phyloP scores from a whole-genome alignment of 2,888 invertebrate species.

The Spatulosminthurus flaviceps region DNA sequence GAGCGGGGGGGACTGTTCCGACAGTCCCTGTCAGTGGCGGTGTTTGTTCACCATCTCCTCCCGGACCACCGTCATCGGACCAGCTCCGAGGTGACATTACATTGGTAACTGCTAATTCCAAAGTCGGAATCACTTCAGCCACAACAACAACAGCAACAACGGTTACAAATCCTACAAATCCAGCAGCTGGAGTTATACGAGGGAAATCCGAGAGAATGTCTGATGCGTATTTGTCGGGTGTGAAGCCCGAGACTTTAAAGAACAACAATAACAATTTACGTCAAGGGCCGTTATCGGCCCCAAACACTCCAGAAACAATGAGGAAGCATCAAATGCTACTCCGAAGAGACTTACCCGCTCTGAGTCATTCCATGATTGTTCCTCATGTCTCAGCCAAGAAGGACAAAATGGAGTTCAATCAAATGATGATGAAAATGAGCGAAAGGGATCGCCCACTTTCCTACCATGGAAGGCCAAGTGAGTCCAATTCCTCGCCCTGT shows the following conservation, averaged over 20 bases:
- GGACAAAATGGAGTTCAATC: conserved; percentile 63
- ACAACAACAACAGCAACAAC: neutral
- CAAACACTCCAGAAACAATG: conserved; percentile 62
- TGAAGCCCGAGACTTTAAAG: conserved; percentile 59
- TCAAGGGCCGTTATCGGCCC: conserved; percentile 61
- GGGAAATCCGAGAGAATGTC: conserved; percentile 53
- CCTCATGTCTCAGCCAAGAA: conserved; percentile 52
- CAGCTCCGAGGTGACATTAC: neutral
- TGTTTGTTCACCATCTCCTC: neutral
- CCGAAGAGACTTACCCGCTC: conserved; percentile 53
- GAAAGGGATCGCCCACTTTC: conserved; percentile 57
- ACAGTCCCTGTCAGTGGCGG: neutral
- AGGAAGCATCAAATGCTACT: conserved; percentile 59
- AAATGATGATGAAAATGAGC: conserved; percentile 61
- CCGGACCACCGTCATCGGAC: neutral
- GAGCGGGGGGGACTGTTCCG: neutral
- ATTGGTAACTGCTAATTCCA: neutral
- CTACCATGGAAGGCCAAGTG: conserved; percentile 60
- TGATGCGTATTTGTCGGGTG: conserved; percentile 60
- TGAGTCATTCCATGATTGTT: conserved; percentile 46
- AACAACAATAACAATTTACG: conserved; percentile 55
- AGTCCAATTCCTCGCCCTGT: conserved; percentile 41
- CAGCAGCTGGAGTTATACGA: neutral
- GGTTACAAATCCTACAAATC: neutral
- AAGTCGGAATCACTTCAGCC: neutral